These are phyloP conservation scores for Colistium nudipinnis DNA, from an alignment of 2,113 vertebrate genomes.

Conservation along the genomic window DNA sequence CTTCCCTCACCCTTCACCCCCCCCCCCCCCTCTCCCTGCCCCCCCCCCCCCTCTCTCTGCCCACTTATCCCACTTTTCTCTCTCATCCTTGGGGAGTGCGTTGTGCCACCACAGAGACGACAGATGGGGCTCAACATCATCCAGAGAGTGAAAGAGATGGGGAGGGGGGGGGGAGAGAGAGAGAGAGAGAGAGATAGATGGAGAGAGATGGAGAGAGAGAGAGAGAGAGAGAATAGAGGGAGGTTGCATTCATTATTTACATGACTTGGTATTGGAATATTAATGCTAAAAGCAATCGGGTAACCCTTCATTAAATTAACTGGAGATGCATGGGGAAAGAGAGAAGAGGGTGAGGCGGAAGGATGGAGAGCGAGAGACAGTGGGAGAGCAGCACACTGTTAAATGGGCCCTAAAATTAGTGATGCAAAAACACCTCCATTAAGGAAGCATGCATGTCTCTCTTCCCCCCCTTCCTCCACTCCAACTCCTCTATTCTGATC, in stretches of 20 bases:
- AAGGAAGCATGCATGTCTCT: constrained; percentile 72
- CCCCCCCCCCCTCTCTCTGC: constrained; percentile 30
- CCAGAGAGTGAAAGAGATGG: constrained; percentile 65
- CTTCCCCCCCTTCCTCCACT: constrained; percentile 52
- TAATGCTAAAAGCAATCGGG: constrained; percentile 90
- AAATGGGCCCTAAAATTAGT: constrained; percentile 85
- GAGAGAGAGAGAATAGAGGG: constrained; percentile 63
- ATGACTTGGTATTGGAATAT: constrained; percentile 85
- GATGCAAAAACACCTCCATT: constrained; percentile 86
- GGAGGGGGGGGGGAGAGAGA: too few relatives aligned
- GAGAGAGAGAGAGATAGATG: too few relatives aligned
- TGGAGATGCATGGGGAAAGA: constrained; percentile 70
- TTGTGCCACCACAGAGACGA: constrained; percentile 76
- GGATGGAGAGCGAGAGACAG: constrained; percentile 27
- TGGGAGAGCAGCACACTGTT: constrained; percentile 71
- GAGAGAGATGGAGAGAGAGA: too few relatives aligned
- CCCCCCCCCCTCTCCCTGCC: constrained; percentile 29
- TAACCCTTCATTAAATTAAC: constrained; percentile 83
- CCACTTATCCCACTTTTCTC: constrained; percentile 69
- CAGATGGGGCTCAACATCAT: constrained; percentile 84
- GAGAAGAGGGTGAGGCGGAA: constrained; percentile 48
- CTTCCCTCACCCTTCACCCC: constrained; percentile 40
- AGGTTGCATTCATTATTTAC: constrained; percentile 88
- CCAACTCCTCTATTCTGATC: constrained; percentile 46
- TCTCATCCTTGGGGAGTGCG: constrained; percentile 72